These are phyloP conservation scores for Connochaetes taurinus DNA, from an alignment of 2,113 vertebrate species.

Conservation along the genomic window DNA sequence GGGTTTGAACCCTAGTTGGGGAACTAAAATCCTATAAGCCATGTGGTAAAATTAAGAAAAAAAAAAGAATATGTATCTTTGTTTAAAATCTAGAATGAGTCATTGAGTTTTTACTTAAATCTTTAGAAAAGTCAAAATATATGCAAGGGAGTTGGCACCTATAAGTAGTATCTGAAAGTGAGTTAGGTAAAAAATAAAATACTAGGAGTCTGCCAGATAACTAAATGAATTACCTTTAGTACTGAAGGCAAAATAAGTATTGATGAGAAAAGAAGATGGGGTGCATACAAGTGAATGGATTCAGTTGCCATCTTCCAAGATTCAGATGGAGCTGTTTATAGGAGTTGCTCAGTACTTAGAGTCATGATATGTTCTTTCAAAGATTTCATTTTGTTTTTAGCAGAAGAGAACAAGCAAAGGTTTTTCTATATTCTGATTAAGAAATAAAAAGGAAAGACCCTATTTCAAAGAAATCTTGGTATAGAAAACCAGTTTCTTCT, in stretches of 20 bases:
- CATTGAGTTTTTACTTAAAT: conserved; percentile 4
- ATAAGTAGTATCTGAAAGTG: background rate
- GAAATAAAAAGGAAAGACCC: background rate
- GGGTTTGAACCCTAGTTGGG: background rate
- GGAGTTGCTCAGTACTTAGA: background rate
- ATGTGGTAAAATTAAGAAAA: background rate
- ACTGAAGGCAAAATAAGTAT: background rate
- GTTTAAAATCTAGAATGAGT: background rate
- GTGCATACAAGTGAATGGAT: background rate
- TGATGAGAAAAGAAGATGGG: background rate
- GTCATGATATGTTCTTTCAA: background rate
- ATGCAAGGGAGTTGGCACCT: background rate
- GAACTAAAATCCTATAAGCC: background rate
- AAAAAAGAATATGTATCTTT: background rate
- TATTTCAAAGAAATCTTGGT: background rate
- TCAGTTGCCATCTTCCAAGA: background rate
- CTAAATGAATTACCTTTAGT: background rate
- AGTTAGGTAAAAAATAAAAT: conserved; percentile 8
- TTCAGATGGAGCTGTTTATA: background rate
- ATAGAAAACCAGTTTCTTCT: background rate
- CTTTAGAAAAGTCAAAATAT: background rate
- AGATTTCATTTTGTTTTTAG: background rate
- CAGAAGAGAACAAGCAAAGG: background rate
- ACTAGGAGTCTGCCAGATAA: background rate
- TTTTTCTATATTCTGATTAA: background rate